Evolutionary conservation across 2,113 vertebrate species (phyloP), one percentile per base, ranked within the genome.

Genomic region (Leptosomus discolor): DNA sequence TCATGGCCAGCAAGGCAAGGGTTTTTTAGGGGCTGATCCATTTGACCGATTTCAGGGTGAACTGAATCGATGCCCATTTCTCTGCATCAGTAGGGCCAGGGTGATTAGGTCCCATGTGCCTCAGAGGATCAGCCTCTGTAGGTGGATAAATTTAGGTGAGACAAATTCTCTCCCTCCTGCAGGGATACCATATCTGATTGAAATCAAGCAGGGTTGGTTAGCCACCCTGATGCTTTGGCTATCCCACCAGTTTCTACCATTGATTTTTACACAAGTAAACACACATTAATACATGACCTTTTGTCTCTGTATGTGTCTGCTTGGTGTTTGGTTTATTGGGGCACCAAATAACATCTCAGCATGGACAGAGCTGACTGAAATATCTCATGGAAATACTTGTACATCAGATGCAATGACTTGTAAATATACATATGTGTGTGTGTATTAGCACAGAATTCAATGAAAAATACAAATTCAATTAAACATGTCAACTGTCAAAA

Each of bases 201-300:
- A 80, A 69, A 56, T 74, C 34, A 64, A 34, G 34, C 34, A 45
- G 50, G n/a, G n/a, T n/a, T n/a, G 21, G 13, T 78, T 15, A 78
- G 36, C 60, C n/a, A 74, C 13, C 13, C 51, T 0, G 2, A 0
- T 0, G 19, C 46, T 91, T n/a, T n/a, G 46, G 30, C 15, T 37
- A 32, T 12, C 34, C 57, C 32, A 50, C 29, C 23, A 46, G 20
- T 32, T 64, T 73, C 45, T 77, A 43, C 53, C 41, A n/a, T 3
- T 32, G n/a, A 46, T 76, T 94, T 22, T 76, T 51, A 39, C 34
- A 39, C 39, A 61, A 15, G 36, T 12, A 45, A 88, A 34, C 2
- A 8, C 7, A 13, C 27, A 65, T 50, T 50, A 57, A 30, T 24
- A 43, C 6, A 30, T 5, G 48, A 64, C 20, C 9, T 83, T 79